A percentile compares a stretch with the other conserved stretches of the same genome.
phyloP scores from a whole-genome alignment of 2,888 invertebrate species.

The Scaptomyza polygonia region DNA sequence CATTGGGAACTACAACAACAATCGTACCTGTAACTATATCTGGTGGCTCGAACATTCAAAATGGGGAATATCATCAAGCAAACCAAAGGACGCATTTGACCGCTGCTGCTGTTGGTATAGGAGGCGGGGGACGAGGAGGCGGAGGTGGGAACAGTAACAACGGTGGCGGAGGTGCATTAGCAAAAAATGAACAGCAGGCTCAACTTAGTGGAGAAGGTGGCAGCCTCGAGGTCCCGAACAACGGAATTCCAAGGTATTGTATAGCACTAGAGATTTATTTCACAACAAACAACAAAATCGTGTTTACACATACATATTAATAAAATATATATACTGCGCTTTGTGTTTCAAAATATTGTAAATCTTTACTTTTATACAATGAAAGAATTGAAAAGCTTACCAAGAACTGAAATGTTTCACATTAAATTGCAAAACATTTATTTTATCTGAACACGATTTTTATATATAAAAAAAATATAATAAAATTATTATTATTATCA shows the following conservation, averaged over 20 bases:
- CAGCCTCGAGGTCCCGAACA: conserved; percentile 82
- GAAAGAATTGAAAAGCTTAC: no score
- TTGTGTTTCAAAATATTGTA: no score
- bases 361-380: no score
- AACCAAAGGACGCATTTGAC: conserved; percentile 59
- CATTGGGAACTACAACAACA: conserved; percentile 2
- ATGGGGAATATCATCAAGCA: conserved; percentile 80
- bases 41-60: conserved; percentile 82
- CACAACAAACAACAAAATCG: not conserved
- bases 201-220: conserved; percentile 73
- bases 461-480: no score
- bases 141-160: conserved; percentile 25
- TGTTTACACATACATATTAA: no score
- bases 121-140: conserved; percentile 46
- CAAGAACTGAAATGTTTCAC: no score
- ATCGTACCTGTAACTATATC: conserved; percentile 19
- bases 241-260: conserved; percentile 81
- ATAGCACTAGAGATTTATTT: not conserved
- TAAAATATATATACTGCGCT: no score
- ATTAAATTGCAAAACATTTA: no score
- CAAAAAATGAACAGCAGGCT: conserved; percentile 51
- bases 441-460: no score
- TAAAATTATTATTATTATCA: no score
- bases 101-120: not conserved
- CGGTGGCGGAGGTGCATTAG: not conserved